Base-by-base conservation (phyloP, 2,888 invertebrate genomes). In the Anticlea derivata region DNA sequence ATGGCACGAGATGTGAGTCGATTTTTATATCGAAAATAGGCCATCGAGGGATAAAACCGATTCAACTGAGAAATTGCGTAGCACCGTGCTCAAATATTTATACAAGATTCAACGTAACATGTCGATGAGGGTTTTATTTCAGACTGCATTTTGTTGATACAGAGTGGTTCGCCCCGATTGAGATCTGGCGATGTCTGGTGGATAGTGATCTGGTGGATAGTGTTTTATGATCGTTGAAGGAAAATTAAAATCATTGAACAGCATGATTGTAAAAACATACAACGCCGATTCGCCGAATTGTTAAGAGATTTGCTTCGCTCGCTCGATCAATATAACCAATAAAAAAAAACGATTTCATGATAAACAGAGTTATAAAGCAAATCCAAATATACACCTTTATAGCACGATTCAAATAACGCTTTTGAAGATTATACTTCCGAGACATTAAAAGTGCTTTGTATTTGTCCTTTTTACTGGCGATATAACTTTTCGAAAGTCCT, bases 21-120 rank as follows among this genome's bases (percentile, higher is more conserved):
- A n/a, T 53, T 59, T 39, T 51, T 58, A 61, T 60, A 47, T 54
- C 50, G 58, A 57, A 67, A 70, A 66, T 66, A 63, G 73, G 68
- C 55, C 65, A 58, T 58, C 55, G 50, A 65, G 58, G 69, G 67
- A 65, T 67, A 54, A 61, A 65, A 58, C 46, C 50, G 43, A 48
- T 61, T 58, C 46, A 48, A 39, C 51, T 12, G 47, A 34, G 41
- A 30, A 47, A 55, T 50, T 55, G 57, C 55, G 52, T 51, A 47
- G 27, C 44, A 29, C 22, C 35, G 22, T 12, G 29, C 11, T 45
- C 23, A 48, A 53, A 53, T 58, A 53, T 46, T 52, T 48, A 46
- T 46, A n/a, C 27, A 27, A 23, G 29, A 35, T 50, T 52, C 23
- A 31, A 41, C 41, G 17, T 30, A 23, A 29, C 8, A 24, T 20